Evolutionary conservation across 1,140 invertebrate species (phyloP), one percentile per base, ranked within the genome.

Genomic region (Magallana angulata): DNA sequence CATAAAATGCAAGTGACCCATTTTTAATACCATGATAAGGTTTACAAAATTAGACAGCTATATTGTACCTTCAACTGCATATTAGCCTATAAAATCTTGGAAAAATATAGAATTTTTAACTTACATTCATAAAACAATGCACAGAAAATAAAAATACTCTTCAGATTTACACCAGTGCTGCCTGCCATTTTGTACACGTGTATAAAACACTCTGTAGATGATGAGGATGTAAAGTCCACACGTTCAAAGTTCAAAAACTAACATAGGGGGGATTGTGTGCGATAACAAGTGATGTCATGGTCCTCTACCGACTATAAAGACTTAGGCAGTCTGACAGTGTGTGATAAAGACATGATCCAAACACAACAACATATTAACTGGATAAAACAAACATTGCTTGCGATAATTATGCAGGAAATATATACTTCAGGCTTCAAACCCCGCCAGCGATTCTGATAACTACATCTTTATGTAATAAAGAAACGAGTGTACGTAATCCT

Each of bases 201-300:
- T 76, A 76, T 76, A 76, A 36, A 76, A 36, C 64, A 76, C 68
- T 36, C 68, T 76, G 68, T 11, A 30, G 68, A 30, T 76, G 68
- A 76, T 76, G 68, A 76, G 36, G 68, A 30, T 76, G 24, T 84
- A 59, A 62, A 84, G 82, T 84, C 82, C 82, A 84, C 58, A 60
- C 24, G 82, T 84, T 58, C 82, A 84, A 84, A 84, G 82, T 84
- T 84, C 82, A 60, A 84, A 84, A 84, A 60, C 56, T 60, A 82
- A 57, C 24, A n/a, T 14, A 48, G 36, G 7, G 12, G 71, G 24
- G 16, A 30, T 12, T 76, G 68, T 76, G 24, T 30, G 7, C 18
- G 68, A 76, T 76, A 76, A 76, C 68, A 64, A 64, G 24, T 76
- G 68, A 76, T 76, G 68, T 76, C 68, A 76, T 36, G 68, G 68